Base-by-base conservation (phyloP, 1,140 invertebrate genomes). In the Uloborus diversus region DNA sequence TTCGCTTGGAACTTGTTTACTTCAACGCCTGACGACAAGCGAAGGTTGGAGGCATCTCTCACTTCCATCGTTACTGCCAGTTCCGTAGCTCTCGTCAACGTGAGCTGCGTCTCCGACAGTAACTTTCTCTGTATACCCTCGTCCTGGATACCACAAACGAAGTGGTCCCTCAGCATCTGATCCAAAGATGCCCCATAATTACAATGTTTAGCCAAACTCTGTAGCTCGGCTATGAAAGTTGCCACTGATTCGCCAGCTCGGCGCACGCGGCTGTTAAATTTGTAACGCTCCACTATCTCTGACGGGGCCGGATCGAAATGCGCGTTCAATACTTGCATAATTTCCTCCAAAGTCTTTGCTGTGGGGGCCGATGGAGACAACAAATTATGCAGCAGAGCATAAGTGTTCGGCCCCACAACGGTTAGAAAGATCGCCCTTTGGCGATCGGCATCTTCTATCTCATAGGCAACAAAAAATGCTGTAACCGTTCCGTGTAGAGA, bases 121-220 rank as follows among this genome's bases (percentile, higher is more conserved):
- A 42, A 42, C 17, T 42, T 42, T 7, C 37, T 42, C 37, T 42
- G 17, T 9, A 42, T 42, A 17, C 7, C 37, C 17, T 42, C 37
- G 17, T 42, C 37, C 17, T 42, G 7, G 7, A 42, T 42, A 7
- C 17, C 7, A 7, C 37, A 42, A 9, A 42, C 37, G 17, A 42
- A 9, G 37, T 17, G 37, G 17, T 42, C 17, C 37, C 7, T 9
- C 17, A 42, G 17, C 37, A 42, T 42, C 17, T 42, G 7, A 42
- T 42, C 37, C 7, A 42, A 42, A 42, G 37, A 42, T 42, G 37
- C 7, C 80, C 49, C 25, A 78, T 20, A 82, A 69, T 30, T 3
- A 53, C 47, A 17, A 13, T 64, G 65, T 56, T 62, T 56, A 51
- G 30, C 23, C 61, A 33, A 76, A 20, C 37, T 13, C 14, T 71